Base-by-base conservation (phyloP, 2,888 invertebrate species). In the Cremastinae sp. region DNA sequence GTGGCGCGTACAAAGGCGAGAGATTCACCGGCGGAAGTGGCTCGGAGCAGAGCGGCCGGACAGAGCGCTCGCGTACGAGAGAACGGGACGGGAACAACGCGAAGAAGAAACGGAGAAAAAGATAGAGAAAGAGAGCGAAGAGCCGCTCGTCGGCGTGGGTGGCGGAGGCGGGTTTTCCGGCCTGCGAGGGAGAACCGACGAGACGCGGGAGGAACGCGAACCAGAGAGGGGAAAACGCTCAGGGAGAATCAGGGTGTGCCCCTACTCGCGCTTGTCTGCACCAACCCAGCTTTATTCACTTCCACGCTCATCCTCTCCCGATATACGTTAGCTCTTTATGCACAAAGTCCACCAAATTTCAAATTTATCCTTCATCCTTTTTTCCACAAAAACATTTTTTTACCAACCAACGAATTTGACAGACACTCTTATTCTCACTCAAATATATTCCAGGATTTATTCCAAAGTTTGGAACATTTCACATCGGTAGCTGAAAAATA, bases 201-300 rank as follows among this genome's bases (percentile, higher is more conserved):
- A 62, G n/a, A 61, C 18, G 54, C 49, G 62, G 53, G 68, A 51
- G 45, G 49, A 38, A 61, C 38, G 71, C 12, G 38, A 54, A 36
- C 20, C 49, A 56, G 28, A 58, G 34, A 36, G 53, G 45, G 22
- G 54, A 66, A 43, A 34, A 34, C 10, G 51, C 61, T 54, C 61
- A 54, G 74, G 68, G 58, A 22, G 49, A 65, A 36, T 38, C 72
- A 72, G 75, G 75, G 75, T 75, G 75, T 53, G 75, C 75, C 75
- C 72, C 75, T 68, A 62, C 75, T 72, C 51, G 59, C 59, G 71
- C 61, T 71, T 75, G 66, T 75, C 70, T 75, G 75, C 75, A 72
- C 66, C 75, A 66, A 71, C 75, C 75, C 59, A 71, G 71, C 65
- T 51, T 51, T 56, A 28, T 66, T 34, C 36, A 54, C 47, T 47